Evolutionary conservation across 2,113 vertebrate species (phyloP).

Genomic region (Rhinoderma darwinii): DNA sequence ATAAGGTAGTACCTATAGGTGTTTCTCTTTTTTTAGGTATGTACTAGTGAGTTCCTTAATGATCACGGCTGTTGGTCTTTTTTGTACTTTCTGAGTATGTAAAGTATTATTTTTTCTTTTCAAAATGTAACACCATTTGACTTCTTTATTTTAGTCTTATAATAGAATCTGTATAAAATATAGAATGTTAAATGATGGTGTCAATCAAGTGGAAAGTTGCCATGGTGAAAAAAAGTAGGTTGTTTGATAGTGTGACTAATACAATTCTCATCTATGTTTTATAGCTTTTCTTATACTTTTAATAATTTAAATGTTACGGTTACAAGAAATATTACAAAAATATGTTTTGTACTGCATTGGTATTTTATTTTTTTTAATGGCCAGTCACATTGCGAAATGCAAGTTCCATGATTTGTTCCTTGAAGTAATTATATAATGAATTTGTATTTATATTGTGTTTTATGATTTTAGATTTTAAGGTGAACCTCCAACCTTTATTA

Average conservation of each 20-base stretch:
- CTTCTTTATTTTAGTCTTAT: not conserved
- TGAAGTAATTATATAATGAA: too few species aligned
- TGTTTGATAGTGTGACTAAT: conserved; percentile 14
- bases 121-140: not conserved
- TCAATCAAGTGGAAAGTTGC: conserved; percentile 22
- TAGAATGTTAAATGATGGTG: not conserved
- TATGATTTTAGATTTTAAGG: too few species aligned
- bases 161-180: not conserved
- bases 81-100: too few species aligned
- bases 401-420: not conserved
- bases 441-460: not conserved
- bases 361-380: not conserved
- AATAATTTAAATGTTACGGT: not conserved
- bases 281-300: not conserved
- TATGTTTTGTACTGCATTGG: not conserved
- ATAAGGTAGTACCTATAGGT: too few species aligned
- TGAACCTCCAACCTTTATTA: too few species aligned
- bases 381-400: not conserved
- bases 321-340: not conserved
- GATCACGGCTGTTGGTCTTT: too few species aligned
- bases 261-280: conserved; percentile 29
- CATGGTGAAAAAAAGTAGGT: conserved; percentile 8
- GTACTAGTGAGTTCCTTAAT: too few species aligned
- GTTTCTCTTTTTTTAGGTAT: too few species aligned
- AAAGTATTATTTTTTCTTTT: too few species aligned